These are phyloP conservation scores for Entomobrya proxima DNA, from an alignment of 2,888 invertebrate species.

Conservation along the genomic window DNA sequence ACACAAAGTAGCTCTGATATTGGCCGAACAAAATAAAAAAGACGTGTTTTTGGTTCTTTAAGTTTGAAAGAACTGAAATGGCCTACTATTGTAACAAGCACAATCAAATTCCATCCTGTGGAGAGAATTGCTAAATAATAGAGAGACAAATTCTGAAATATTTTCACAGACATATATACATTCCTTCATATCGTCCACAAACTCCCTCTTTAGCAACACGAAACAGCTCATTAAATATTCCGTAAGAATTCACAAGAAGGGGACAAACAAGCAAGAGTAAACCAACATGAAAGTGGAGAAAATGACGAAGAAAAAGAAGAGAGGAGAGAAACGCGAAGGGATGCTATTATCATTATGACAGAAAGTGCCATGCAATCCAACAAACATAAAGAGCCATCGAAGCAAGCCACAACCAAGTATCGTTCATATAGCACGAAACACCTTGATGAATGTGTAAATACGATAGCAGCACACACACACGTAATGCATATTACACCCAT, in stretches of 20 bases:
- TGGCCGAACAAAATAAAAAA: background rate
- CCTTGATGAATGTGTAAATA: background rate
- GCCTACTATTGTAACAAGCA: background rate
- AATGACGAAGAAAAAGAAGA: constrained; percentile 24
- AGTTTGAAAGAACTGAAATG: constrained; percentile 11
- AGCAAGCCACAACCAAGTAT: background rate
- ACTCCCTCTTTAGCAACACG: background rate
- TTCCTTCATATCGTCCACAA: background rate
- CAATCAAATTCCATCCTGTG: background rate
- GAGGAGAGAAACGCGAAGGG: constrained; percentile 28
- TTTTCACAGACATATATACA: background rate
- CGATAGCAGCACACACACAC: background rate
- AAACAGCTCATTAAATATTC: constrained; percentile 66
- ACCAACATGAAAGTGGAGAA: background rate
- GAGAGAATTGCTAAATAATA: constrained; percentile 3
- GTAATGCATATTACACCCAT: constrained; percentile 16
- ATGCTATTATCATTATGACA: constrained; percentile 64
- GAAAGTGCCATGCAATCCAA: constrained; percentile 15
- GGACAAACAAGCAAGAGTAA: background rate
- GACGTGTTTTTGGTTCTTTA: constrained; percentile 11
- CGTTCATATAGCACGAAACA: constrained; percentile 22
- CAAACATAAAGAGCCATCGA: background rate
- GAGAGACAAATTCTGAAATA: background rate
- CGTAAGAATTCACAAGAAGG: constrained; percentile 45
- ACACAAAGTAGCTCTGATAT: background rate